Conservation (phyloP, 2,888 invertebrate genomes). For the Beris morrisii region DNA sequence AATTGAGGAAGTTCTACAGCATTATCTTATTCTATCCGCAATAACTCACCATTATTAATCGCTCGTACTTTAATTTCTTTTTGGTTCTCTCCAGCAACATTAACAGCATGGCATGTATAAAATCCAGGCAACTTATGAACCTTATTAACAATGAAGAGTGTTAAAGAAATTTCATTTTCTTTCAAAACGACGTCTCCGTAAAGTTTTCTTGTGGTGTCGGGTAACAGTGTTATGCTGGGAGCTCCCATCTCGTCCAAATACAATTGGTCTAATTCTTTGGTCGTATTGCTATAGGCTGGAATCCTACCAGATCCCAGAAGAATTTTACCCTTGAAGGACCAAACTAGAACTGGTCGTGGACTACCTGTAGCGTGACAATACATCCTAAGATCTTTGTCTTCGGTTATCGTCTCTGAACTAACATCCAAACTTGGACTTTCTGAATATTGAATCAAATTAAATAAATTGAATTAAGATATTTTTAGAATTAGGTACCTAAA, state of each 20-base stretch:
- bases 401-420: no score
- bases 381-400: no score
- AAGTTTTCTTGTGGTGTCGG: background rate
- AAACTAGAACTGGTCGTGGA: constrained; percentile 62
- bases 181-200: background rate
- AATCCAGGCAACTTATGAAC: constrained; percentile 52
- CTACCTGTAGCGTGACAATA: constrained; percentile 62
- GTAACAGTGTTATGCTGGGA: background rate
- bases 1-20: no score
- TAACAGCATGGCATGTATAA: constrained; percentile 62
- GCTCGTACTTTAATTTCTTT: constrained; percentile 55
- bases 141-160: no score
- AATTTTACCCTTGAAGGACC: constrained; percentile 60
- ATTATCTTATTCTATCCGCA: background rate
- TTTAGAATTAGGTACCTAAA: constrained; percentile 55
- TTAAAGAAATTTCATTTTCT: background rate
- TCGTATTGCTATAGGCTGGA: constrained; percentile 30
- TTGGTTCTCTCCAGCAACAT: constrained; percentile 59
- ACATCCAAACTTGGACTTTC: no score
- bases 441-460: no score
- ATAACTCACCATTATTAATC: constrained; percentile 49
- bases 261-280: background rate
- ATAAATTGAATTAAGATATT: no score
- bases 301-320: constrained; percentile 39
- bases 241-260: background rate